A percentile compares a stretch with the other conserved stretches of the same genome.
Evolutionary conservation across 2,888 invertebrate genomes (phyloP).

Genomic region (Agrotis clavis): DNA sequence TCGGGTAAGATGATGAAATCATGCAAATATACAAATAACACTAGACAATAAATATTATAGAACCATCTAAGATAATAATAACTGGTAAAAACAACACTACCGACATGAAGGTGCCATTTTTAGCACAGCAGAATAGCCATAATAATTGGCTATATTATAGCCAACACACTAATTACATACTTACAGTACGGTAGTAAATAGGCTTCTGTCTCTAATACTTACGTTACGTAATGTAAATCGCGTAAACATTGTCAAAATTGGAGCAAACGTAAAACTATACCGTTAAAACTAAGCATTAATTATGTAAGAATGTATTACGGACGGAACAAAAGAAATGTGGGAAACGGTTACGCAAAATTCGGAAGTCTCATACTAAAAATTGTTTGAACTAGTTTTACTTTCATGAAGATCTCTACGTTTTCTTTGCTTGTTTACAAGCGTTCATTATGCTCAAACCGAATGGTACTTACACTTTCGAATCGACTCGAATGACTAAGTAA

Average conservation of each 20-base stretch:
- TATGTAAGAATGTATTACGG: conserved; percentile 64
- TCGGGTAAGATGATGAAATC: background rate
- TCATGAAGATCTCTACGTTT: conserved; percentile 26
- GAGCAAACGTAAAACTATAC: conserved; percentile 59
- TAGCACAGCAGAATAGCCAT: conserved; percentile 22
- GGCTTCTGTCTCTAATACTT: conserved; percentile 23
- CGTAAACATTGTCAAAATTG: conserved; percentile 57
- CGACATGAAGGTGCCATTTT: conserved; percentile 18
- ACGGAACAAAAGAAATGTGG: conserved; percentile 63
- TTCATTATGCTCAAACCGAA: conserved; percentile 60
- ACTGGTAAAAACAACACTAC: conserved; percentile 16
- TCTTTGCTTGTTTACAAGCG: conserved; percentile 55
- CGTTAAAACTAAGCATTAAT: conserved; percentile 59
- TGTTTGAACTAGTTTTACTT: conserved; percentile 24
- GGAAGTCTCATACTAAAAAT: conserved; percentile 54
- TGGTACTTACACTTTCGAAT: conserved; percentile 87
- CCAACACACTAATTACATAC: conserved; percentile 29
- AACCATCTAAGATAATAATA: conserved; percentile 12
- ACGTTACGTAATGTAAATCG: conserved; percentile 54
- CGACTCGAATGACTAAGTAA: conserved; percentile 76
- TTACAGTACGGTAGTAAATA: conserved; percentile 9
- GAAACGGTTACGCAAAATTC: conserved; percentile 62
- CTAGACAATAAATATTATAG: conserved; percentile 1
- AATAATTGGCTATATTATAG: conserved; percentile 12
- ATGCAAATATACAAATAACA: conserved; percentile 14